Evolutionary conservation across 2,797 vertebrate genomes (phyloP).

Genomic region (Bufotes viridis): DNA sequence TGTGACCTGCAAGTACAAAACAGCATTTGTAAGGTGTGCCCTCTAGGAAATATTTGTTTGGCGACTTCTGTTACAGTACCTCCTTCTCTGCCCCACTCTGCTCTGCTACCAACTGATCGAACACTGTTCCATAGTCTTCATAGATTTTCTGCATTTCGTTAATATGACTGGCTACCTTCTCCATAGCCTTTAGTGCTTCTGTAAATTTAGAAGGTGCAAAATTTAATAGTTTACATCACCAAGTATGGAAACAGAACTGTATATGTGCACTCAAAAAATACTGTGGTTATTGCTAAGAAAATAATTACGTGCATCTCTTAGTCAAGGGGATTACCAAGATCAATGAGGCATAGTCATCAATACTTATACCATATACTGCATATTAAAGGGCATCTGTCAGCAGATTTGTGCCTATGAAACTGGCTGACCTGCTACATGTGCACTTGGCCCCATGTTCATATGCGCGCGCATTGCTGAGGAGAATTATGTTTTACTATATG

Average conservation of each 20-base stretch:
- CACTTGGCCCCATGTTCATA: too few relatives aligned
- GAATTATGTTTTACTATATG: too few relatives aligned
- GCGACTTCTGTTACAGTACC: constrained; percentile 72
- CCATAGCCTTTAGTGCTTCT: constrained; percentile 98
- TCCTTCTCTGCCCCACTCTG: constrained; percentile 90
- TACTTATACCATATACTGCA: too few relatives aligned
- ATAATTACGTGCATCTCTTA: background rate
- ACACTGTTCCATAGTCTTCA: constrained; percentile 94
- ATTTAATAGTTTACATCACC: background rate
- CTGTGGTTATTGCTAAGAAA: background rate
- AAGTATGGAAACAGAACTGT: background rate
- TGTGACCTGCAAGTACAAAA: constrained; percentile 80
- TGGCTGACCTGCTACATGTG: too few relatives aligned
- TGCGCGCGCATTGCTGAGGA: too few relatives aligned
- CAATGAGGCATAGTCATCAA: background rate
- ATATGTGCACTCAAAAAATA: background rate
- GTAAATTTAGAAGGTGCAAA: constrained; percentile 34
- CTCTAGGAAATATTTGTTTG: background rate
- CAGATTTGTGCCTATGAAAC: too few relatives aligned
- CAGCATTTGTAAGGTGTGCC: background rate
- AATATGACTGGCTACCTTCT: constrained; percentile 98
- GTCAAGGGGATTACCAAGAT: background rate
- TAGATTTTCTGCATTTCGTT: constrained; percentile 99
- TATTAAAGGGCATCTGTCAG: too few relatives aligned
- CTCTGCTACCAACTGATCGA: constrained; percentile 94